phyloP scores from a whole-genome alignment of 2,888 invertebrate genomes.

The Peribatodes rhomboidaria region DNA sequence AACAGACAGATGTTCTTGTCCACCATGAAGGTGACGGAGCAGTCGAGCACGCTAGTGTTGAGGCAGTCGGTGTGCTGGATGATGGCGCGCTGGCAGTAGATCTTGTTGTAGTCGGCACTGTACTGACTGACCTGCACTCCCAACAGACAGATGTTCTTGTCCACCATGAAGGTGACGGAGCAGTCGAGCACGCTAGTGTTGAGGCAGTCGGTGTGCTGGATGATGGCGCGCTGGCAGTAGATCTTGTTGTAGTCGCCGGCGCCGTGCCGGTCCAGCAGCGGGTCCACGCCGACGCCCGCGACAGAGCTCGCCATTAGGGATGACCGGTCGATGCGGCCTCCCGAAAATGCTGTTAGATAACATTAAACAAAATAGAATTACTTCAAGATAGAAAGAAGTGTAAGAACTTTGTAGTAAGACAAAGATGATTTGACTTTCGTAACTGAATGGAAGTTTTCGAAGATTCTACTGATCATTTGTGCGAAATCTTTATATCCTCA shows the following conservation, averaged over 20 bases:
- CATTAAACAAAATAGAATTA: no score
- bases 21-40: no score
- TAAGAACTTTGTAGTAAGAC: no score
- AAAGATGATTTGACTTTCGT: no score
- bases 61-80: no score
- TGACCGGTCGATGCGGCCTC: constrained; percentile 53
- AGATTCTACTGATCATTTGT: no score
- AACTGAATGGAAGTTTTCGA: no score
- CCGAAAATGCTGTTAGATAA: constrained; percentile 32
- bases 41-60: no score
- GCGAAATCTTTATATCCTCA: no score
- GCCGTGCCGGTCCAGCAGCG: constrained; percentile 59
- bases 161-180: constrained; percentile 92
- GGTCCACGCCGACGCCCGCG: constrained; percentile 52
- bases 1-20: no score
- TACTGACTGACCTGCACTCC: constrained; percentile 89
- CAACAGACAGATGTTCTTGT: constrained; percentile 92
- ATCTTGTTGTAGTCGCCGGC: constrained; percentile 86
- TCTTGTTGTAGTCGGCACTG: background rate
- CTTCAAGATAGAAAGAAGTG: no score
- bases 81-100: background rate
- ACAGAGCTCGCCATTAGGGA: constrained; percentile 50
- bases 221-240: constrained; percentile 89
- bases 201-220: constrained; percentile 90
- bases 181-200: constrained; percentile 92